A percentile compares a stretch with the other conserved stretches of the same genome.
Conservation (phyloP, 2,797 vertebrate species). For the Enteromius argenteus region DNA sequence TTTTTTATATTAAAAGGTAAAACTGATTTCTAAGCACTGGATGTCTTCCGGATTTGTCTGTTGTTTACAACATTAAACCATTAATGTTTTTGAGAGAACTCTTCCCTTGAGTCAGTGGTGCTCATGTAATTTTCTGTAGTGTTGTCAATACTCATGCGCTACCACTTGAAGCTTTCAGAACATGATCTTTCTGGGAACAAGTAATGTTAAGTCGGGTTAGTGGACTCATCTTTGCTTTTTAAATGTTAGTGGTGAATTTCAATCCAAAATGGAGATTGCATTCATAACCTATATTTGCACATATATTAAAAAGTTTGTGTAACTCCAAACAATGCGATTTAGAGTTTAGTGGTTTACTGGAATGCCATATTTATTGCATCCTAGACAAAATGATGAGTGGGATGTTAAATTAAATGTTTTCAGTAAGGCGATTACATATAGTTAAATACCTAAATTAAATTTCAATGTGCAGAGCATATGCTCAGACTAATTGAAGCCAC, state of each 20-base stretch:
- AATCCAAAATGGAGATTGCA: slow-evolving; percentile 16
- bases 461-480: slow-evolving; percentile 37
- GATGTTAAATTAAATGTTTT: slow-evolving; percentile 19
- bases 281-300: slow-evolving; percentile 4
- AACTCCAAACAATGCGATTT: slow-evolving; percentile 5
- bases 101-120: slow-evolving; percentile 20
- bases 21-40: background rate
- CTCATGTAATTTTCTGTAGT: slow-evolving; percentile 38
- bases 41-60: background rate
- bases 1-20: background rate
- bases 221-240: slow-evolving; percentile 21
- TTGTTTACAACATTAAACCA: slow-evolving; percentile 19
- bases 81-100: slow-evolving; percentile 8
- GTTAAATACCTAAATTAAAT: slow-evolving; percentile 51
- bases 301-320: slow-evolving; percentile 52
- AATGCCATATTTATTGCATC: slow-evolving; percentile 60
- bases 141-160: slow-evolving; percentile 32
- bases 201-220: slow-evolving; percentile 48
- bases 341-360: slow-evolving; percentile 19
- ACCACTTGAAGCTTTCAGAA: slow-evolving; percentile 22
- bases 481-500: slow-evolving; percentile 52
- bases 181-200: slow-evolving; percentile 38
- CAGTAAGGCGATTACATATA: slow-evolving; percentile 22
- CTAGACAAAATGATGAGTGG: slow-evolving; percentile 6
- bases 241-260: slow-evolving; percentile 56